A percentile compares a stretch with the other conserved stretches of the same genome.
Evolutionary conservation across 37 sponge, comb jelly and placozoan species (phyloP).

Genomic region (Geodia barretti): DNA sequence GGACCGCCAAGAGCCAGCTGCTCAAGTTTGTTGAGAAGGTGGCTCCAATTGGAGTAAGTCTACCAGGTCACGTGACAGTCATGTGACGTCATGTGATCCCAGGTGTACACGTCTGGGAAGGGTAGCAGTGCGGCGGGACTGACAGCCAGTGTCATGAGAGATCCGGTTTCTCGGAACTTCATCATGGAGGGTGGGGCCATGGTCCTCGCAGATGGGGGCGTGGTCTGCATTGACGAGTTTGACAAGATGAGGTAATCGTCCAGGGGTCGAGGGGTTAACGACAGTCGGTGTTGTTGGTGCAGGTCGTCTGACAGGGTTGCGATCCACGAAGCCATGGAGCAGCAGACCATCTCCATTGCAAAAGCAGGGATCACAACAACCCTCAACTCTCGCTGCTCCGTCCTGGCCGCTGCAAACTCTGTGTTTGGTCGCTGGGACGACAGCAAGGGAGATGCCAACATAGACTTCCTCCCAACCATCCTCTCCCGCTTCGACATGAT

Average conservation of each 20-base stretch:
- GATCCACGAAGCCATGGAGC: conserved; percentile 99
- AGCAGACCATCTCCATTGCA: conserved; percentile 99
- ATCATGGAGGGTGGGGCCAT: conserved; percentile 99
- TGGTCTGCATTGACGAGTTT: conserved; percentile 99
- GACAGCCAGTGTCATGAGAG: conserved; percentile 96
- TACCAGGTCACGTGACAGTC: not conserved
- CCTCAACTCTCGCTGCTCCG: conserved; percentile 97
- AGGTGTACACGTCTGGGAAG: conserved; percentile 99
- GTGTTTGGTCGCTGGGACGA: conserved; percentile 99
- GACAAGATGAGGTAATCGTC: conserved; percentile 76
- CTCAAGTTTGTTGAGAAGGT: conserved; percentile 99
- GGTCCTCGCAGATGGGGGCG: conserved; percentile 99
- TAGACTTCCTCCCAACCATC: conserved; percentile 99
- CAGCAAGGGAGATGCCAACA: conserved; percentile 96
- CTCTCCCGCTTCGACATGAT: conserved; percentile 99
- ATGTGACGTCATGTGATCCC: not conserved
- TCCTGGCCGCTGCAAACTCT: conserved; percentile 99
- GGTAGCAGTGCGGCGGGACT: conserved; percentile 99
- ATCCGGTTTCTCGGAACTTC: conserved; percentile 91
- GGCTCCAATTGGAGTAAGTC: conserved; percentile 93
- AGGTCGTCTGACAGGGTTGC: conserved; percentile 86
- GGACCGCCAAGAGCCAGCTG: conserved; percentile 99
- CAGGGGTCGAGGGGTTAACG: not conserved
- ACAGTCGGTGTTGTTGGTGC: not conserved
- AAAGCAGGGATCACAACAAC: conserved; percentile 99